These are phyloP conservation scores for Ceratotherium simum DNA, from an alignment of 2,113 vertebrate species.

Conservation along the genomic window DNA sequence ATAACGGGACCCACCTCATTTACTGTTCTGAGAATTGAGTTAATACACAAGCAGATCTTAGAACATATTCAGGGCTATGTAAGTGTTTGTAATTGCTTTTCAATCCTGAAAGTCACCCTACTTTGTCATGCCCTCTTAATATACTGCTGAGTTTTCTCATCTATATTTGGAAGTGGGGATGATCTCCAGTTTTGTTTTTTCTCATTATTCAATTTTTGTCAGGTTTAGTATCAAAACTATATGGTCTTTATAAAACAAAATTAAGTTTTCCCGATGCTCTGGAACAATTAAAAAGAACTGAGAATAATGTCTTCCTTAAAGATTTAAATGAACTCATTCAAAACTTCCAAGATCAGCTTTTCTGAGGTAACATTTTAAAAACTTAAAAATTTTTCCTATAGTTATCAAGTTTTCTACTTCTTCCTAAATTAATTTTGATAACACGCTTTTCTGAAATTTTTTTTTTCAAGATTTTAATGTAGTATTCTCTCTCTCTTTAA, in stretches of 20 bases:
- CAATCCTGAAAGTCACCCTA: neutral
- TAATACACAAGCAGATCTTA: neutral
- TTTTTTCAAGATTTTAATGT: neutral
- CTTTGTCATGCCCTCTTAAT: neutral
- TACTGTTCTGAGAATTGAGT: neutral
- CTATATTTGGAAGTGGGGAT: neutral
- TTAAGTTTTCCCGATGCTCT: neutral
- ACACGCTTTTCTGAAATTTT: neutral
- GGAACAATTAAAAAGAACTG: constrained; percentile 21
- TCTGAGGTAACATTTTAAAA: neutral
- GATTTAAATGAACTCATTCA: neutral
- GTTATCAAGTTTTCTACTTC: neutral
- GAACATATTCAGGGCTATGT: neutral
- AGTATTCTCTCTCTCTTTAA: neutral
- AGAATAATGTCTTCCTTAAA: neutral
- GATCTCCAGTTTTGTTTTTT: neutral
- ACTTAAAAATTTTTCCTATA: neutral
- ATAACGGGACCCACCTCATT: neutral
- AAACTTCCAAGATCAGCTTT: neutral
- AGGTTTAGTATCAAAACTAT: neutral
- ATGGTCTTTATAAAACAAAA: neutral
- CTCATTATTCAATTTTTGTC: neutral
- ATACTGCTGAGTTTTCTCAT: neutral
- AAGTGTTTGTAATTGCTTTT: neutral
- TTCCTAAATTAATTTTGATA: constrained; percentile 5